Evolutionary conservation across 2,888 invertebrate genomes (phyloP), one percentile per base, ranked within the genome.

Genomic region (Drosophila setosimentum): DNA sequence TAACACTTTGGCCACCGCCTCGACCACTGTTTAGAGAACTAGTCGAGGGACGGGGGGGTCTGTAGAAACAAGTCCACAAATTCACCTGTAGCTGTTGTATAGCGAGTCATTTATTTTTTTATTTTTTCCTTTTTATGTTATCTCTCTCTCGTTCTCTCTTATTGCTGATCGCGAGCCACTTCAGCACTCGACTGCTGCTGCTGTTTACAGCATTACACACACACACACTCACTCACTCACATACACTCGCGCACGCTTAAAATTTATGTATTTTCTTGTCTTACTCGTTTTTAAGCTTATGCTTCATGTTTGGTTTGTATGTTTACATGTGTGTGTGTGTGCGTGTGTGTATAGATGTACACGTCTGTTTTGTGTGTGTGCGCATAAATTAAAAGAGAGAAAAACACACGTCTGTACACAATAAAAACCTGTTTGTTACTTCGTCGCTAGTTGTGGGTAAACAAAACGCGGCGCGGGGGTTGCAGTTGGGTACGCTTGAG

Each of bases 391-490:
- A 86, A 79, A 78, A 82, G 82, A 84, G 75, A 78, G 71, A 73
- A 76, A 77, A 82, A 79, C 85, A 85, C 85, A 82, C 87, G 82
- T 87, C 82, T 82, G 78, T 84, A 85, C 79, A 87, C 87, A 86
- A 83, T 85, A 81, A 88, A 87, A 86, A 88, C 88, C 86, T 86
- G 88, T 83, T 86, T 86, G 86, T 78, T 85, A 83, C 86, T 82
- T 80, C 68, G 74, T 70, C 70, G 75, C 62, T 68, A 72, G 75
- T 82, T 79, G 77, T 85, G 81, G 72, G 68, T 60, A 71, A 64
- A 65, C 69, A 55, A 11, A 57, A 57, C 49, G 68, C 75, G 71
- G 73, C 65, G 85, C 82, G 87, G 85, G 87, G 80, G 82, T 67
- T 70, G 16, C 10, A 29, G 30, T n/a, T 57, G 11, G 66, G 65